Base-by-base conservation (phyloP, 2,797 vertebrate species). In the Cyclopterus lumpus region DNA sequence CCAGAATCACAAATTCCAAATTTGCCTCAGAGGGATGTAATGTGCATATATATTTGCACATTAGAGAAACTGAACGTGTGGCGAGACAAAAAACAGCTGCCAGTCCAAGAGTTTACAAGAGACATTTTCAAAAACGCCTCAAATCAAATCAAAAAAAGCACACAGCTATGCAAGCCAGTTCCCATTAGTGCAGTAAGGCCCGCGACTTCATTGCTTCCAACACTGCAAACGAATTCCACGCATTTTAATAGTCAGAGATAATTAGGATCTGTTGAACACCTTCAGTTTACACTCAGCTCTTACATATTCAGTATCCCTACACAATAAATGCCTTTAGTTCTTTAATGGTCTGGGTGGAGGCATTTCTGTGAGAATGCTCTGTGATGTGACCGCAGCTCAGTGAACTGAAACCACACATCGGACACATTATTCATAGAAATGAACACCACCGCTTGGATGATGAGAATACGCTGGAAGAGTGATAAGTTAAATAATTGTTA, bases 181-280 rank as follows among this genome's bases (percentile, higher is more conserved):
- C 89, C 85, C 85, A 88, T 92, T 88, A 91, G 89, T 65, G 75
- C 81, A 73, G 76, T 80, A 71, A 63, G 84, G 82, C 73, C 58
- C 67, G 54, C 57, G 74, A 70, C 83, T 77, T 90, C 83, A 91
- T 90, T 91, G 90, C 85, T 90, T 92, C 77, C 72, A 91, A 92
- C 88, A 91, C 83, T 89, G 89, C 86, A 91, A 93, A 91, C 64
- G 48, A 90, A 93, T 92, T 93, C 92, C 90, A 84, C 0, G 62
- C 85, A 91, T 92, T 86, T 81, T 85, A 82, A 83, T 83, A 79
- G 89, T 94, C 91, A 91, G 61, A 83, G 90, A 88, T 87, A 74
- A 89, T 92, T 87, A 91, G 87, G 84, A 89, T 92, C 86, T 86
- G 71, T 44, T 69, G 73, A 81, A 91, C 86, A 91, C 92, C 82